A percentile compares a stretch with the other conserved stretches of the same genome.
phyloP scores from a whole-genome alignment of 2,888 invertebrate genomes.

The Tinea pellionella region DNA sequence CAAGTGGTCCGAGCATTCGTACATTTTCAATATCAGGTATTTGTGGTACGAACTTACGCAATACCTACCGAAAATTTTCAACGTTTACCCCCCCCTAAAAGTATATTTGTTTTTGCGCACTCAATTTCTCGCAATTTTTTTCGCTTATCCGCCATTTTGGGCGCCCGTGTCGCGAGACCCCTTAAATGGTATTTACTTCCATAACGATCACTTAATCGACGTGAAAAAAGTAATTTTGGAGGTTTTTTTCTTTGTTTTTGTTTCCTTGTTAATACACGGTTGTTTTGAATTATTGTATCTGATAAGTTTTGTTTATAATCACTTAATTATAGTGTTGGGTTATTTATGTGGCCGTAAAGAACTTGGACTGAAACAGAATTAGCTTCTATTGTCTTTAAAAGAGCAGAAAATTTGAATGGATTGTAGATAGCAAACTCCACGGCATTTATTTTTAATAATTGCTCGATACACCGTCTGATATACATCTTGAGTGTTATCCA shows the following conservation, averaged over 20 bases:
- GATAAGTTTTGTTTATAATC: not conserved
- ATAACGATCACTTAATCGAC: conserved; percentile 58
- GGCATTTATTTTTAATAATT: too few species aligned
- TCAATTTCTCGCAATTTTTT: conserved; percentile 46
- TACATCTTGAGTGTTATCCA: too few species aligned
- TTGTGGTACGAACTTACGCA: too few species aligned
- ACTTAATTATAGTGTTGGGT: too few species aligned
- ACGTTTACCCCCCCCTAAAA: not conserved
- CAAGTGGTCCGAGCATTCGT: too few species aligned
- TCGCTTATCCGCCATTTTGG: conserved; percentile 20
- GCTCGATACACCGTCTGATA: too few species aligned
- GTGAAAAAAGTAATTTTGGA: conserved; percentile 38
- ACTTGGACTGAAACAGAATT: too few species aligned
- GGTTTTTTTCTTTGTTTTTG: conserved; percentile 26
- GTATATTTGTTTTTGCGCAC: conserved; percentile 33
- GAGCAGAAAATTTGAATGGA: too few species aligned
- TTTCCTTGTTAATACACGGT: conserved; percentile 15
- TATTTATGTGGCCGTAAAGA: too few species aligned
- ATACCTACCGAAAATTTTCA: not conserved
- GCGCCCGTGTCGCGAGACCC: conserved; percentile 15
- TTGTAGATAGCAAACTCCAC: too few species aligned
- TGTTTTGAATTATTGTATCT: not conserved
- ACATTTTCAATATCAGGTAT: too few species aligned
- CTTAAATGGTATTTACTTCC: conserved; percentile 48
- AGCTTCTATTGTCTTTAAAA: too few species aligned